phyloP scores from a whole-genome alignment of 2,888 invertebrate genomes.

The Neoascia interrupta region DNA sequence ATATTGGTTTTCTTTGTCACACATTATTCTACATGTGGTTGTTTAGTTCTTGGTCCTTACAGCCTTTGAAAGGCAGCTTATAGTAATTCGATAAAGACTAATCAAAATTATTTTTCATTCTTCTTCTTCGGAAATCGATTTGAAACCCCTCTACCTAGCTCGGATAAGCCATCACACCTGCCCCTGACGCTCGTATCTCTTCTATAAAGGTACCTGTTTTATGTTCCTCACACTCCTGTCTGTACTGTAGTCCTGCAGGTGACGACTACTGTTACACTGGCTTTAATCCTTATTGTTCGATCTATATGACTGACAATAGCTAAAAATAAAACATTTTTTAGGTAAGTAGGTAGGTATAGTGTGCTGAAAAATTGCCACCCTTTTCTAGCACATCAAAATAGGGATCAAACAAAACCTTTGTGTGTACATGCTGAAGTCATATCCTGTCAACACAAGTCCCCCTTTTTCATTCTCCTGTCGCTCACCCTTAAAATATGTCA shows the following conservation, averaged over 20 bases:
- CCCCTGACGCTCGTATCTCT: too few species aligned
- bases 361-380: neutral
- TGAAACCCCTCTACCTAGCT: too few species aligned
- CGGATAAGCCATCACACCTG: too few species aligned
- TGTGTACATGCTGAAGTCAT: constrained; percentile 39
- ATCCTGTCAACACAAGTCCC: constrained; percentile 37
- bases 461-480: neutral
- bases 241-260: constrained; percentile 17
- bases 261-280: neutral
- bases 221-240: too few species aligned
- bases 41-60: too few species aligned
- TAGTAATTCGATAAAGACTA: too few species aligned
- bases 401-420: constrained; percentile 42
- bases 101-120: too few species aligned
- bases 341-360: neutral
- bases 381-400: neutral
- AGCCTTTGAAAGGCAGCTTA: too few species aligned
- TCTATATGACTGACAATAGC: neutral
- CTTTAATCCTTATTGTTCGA: constrained; percentile 14
- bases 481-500: neutral
- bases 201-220: too few species aligned
- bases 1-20: too few species aligned
- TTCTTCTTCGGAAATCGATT: too few species aligned
- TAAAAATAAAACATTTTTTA: neutral
- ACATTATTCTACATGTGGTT: too few species aligned